Conservation (phyloP, 2,797 vertebrate species). For the Pangasius larnaudii region DNA sequence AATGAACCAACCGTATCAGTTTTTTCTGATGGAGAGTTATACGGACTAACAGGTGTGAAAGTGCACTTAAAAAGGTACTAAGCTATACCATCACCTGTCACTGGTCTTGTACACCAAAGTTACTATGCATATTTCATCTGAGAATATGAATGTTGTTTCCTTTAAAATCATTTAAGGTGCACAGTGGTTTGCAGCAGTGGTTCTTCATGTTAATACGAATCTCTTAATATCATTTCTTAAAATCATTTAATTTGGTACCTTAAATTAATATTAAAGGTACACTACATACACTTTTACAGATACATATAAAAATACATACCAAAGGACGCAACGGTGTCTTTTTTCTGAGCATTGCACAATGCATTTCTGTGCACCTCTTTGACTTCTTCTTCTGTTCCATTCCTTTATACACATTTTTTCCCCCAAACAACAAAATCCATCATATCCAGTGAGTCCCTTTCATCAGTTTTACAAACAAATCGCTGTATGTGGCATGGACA, state of each 20-base stretch:
- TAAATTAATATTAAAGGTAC: neutral
- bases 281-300: neutral
- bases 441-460: neutral
- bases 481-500: neutral
- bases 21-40: neutral
- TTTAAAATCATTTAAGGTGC: neutral
- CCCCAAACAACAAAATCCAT: neutral
- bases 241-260: neutral
- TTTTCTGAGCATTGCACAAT: neutral
- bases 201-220: neutral
- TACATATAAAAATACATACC: neutral
- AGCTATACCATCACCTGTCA: neutral
- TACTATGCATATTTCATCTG: neutral
- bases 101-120: neutral
- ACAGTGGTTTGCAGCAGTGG: neutral
- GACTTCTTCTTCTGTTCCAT: neutral
- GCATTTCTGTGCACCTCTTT: neutral
- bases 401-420: neutral
- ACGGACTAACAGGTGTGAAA: neutral
- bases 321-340: neutral
- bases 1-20: neutral
- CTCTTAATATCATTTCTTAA: too few species aligned
- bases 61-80: neutral
- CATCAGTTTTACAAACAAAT: neutral
- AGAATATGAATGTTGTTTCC: neutral